Base-by-base conservation (phyloP, 2,797 vertebrate genomes). In the Loris lydekkerianus region DNA sequence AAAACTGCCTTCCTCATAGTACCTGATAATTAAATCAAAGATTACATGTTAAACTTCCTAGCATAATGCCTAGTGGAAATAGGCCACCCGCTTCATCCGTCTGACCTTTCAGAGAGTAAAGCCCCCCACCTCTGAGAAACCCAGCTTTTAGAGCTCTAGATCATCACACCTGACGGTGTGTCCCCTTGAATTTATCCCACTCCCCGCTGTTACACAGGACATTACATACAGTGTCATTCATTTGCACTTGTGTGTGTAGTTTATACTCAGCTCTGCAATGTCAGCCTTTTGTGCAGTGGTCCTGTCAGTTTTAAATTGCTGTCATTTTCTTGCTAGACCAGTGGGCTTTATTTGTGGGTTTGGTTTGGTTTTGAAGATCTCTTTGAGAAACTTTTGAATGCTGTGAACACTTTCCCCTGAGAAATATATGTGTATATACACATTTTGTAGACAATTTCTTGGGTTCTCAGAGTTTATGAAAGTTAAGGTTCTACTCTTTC, bases 41-140 rank as follows among this genome's bases (percentile, higher is more conserved):
- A 75, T 43, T 82, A 29, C 69, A 10, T 89, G 23, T 73, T 73
- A 46, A 82, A 87, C 53, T 90, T 96, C 10, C 49, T 87, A 83
- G 56, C 40, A 72, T 73, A 70, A 61, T 84, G 53, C 84, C 49
- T 82, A 17, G 17, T 76, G 65, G 43, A 91, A 93, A 88, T 21
- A 88, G 83, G 20, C 29, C 7, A 34, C 84, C 56, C 10, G 72
- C 67, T 76, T 89, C 63, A 77, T 89, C 34, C 72, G 0, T 76
- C 85, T 95, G 23, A 17, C 31, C 60, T 86, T 90, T 18, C 75
- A 89, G 58, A 93, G 29, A 60, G 8, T 86, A 91, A 95, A 84
- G 40, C 37, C 76, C 40, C 27, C 65, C 20, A 70, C 83, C 23
- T 60, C 1, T 85, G 29, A 91, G 56, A 77, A 46, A 15, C 46